Evolutionary conservation across 1,140 invertebrate species (phyloP), one percentile per base, ranked within the genome.

Genomic region (Ectropis grisescens): DNA sequence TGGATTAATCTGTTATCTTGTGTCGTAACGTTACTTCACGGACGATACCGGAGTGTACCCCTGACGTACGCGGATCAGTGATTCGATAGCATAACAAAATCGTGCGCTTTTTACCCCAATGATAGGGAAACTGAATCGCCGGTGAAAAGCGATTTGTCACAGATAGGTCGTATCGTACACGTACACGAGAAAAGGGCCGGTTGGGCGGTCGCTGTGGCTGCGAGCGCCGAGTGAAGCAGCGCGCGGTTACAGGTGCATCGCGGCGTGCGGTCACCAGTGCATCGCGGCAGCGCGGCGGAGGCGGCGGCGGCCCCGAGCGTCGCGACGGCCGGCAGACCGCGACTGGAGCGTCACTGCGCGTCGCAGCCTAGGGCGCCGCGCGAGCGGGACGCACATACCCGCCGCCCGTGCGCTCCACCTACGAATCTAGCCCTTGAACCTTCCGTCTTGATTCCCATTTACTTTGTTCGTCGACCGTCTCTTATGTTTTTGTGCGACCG

Each of bases 321-420:
- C 74, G 71, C 70, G 71, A 65, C 70, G 70, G 69, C 71, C 71
- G 74, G 64, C 69, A 55, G 65, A 79, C 67, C 74, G 74, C 74
- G 74, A 79, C 74, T 79, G 70, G 65, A 71, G 60, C 61, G 64
- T 42, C 60, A 49, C 58, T 59, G 69, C 67, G 65, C 71, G 64
- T 52, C 59, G 58, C 65, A 69, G 58, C 60, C 70, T 71, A 60
- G 58, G 55, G 58, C 67, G 55, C 50, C 55, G 74, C 55, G 64
- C 55, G 74, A 79, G 69, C 74, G 53, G 66, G 74, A 79, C 71
- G 59, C 57, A 58, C 51, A 69, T 71, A 72, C 54, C 38, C 41
- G 48, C 35, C 41, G 37, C 39, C 37, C 36, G 34, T 35, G 36
- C 48, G 37, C 54, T 39, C 47, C 40, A 52, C 38, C 62, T 39